phyloP scores from a whole-genome alignment of 2,113 vertebrate genomes.

The Eublepharis macularius region DNA sequence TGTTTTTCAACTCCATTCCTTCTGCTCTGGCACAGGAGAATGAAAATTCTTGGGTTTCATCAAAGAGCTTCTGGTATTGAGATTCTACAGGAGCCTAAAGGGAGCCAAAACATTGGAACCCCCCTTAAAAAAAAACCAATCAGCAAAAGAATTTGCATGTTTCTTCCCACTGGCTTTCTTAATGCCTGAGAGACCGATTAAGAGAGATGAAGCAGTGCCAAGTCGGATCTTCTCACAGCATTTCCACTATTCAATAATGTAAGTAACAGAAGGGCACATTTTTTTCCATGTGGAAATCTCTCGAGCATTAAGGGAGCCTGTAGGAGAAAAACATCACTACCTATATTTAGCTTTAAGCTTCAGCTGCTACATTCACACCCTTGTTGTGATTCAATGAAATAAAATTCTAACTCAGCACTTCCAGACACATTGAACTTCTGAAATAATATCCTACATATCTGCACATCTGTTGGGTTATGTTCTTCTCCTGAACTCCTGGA shows the following conservation, averaged over 20 bases:
- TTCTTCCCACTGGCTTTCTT: slow-evolving; percentile 21
- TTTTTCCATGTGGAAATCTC: not conserved
- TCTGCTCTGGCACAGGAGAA: not conserved
- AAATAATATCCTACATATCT: no score
- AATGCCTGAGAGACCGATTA: slow-evolving; percentile 26
- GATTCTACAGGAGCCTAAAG: slow-evolving; percentile 41
- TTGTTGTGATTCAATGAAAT: not conserved
- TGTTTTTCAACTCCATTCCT: not conserved
- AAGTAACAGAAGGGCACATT: not conserved
- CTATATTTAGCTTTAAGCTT: not conserved
- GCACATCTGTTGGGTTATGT: no score
- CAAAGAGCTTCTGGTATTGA: not conserved
- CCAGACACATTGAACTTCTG: no score
- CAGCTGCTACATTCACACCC: not conserved
- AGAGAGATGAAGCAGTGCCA: slow-evolving; percentile 12
- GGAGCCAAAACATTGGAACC: slow-evolving; percentile 17
- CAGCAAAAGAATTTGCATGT: slow-evolving; percentile 10
- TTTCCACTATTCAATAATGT: slow-evolving; percentile 2
- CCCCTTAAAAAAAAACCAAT: not conserved
- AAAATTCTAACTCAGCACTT: not conserved
- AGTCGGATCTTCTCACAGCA: not conserved
- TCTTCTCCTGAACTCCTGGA: no score
- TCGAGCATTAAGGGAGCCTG: not conserved
- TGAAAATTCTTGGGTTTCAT: not conserved
- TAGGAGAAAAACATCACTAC: not conserved